Conservation (phyloP, 1,140 invertebrate genomes). For the Drosophila insularis region DNA sequence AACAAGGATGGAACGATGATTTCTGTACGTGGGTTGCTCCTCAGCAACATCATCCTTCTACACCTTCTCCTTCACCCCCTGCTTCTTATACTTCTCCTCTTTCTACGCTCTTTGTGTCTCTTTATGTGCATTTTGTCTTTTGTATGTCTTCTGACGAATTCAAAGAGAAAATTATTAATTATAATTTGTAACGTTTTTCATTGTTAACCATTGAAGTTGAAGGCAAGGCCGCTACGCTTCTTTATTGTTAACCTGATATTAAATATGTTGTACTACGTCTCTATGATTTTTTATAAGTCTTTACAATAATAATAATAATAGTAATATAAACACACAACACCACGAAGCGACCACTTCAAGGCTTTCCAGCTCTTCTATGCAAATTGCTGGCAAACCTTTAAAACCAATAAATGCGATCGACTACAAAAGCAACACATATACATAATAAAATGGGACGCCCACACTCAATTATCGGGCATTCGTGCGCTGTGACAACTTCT, state of each 20-base stretch:
- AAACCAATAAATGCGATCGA: conserved; percentile 53
- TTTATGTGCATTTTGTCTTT: background rate
- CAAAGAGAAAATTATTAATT: conserved; percentile 76
- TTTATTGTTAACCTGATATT: conserved; percentile 25
- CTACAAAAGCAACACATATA: background rate
- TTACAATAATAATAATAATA: conserved; percentile 61
- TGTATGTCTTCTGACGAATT: conserved; percentile 34
- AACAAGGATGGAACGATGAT: conserved; percentile 46
- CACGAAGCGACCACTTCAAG: conserved; percentile 60
- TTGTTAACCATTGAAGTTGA: conserved; percentile 33
- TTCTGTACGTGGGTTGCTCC: conserved; percentile 44
- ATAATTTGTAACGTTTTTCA: conserved; percentile 49
- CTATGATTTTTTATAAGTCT: conserved; percentile 52
- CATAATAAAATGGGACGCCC: conserved; percentile 33
- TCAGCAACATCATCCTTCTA: background rate
- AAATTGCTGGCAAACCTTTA: conserved; percentile 57
- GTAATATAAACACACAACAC: conserved; percentile 11
- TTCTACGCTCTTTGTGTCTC: background rate
- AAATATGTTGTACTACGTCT: conserved; percentile 9
- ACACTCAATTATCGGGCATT: conserved; percentile 69
- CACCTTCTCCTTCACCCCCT: background rate
- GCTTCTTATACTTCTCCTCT: no score
- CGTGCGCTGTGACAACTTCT: conserved; percentile 73
- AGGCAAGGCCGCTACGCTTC: conserved; percentile 59
- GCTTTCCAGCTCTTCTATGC: conserved; percentile 58